Percentiles rank a stretch among this genome's conserved stretches.
Conservation (phyloP, 2,113 vertebrate species). For the Chionis minor region DNA sequence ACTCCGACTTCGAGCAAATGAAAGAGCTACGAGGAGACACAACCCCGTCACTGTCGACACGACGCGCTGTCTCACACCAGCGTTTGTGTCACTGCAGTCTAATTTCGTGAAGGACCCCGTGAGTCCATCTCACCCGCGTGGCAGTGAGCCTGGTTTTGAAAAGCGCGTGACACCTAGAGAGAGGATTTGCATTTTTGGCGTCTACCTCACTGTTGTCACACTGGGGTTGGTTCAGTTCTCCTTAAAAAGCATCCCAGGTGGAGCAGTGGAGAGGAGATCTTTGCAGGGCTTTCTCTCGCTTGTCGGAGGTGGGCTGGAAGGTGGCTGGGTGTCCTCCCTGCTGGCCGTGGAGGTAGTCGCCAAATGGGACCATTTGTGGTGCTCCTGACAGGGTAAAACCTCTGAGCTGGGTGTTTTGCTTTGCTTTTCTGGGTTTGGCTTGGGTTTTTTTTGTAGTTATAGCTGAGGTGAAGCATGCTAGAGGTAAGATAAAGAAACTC, state of each 20-base stretch:
- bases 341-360: background rate
- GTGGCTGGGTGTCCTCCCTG: background rate
- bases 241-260: accelerated
- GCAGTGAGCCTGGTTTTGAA: background rate
- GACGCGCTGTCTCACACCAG: accelerated
- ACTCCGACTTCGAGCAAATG: background rate
- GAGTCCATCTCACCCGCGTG: background rate
- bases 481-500: background rate
- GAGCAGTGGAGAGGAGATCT: background rate
- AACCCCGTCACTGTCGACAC: accelerated
- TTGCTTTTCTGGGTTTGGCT: background rate
- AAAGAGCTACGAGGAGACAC: background rate
- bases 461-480: background rate
- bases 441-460: background rate
- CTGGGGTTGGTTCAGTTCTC: background rate
- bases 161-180: background rate
- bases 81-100: background rate
- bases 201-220: accelerated
- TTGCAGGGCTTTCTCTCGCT: background rate
- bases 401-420: background rate
- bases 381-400: background rate
- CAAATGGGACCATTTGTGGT: background rate
- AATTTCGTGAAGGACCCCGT: accelerated
- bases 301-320: accelerated
- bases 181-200: background rate